Percentiles rank a stretch among this genome's conserved stretches.
These are phyloP conservation scores for Cricetomys ansorgei DNA, from an alignment of 2,113 vertebrate genomes.

Conservation along the genomic window DNA sequence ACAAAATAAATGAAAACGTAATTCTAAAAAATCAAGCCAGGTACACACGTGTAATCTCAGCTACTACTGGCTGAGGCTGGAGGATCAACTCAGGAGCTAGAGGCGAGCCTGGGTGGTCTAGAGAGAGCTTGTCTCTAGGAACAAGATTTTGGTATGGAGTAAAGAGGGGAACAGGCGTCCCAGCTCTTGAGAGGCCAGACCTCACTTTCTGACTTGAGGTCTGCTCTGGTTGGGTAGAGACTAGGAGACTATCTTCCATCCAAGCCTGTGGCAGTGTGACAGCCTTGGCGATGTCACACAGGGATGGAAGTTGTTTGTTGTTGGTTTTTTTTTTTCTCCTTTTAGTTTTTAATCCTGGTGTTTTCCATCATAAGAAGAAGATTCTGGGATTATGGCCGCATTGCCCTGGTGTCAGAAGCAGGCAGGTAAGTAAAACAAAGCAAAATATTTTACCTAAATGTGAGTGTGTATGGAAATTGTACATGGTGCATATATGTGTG, in stretches of 20 bases:
- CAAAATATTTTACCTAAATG: neutral
- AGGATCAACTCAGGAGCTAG: neutral
- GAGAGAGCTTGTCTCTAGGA: neutral
- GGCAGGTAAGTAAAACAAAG: slow-evolving; percentile 86
- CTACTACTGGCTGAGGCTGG: neutral
- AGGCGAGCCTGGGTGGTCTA: neutral
- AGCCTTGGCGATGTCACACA: neutral
- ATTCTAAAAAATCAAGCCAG: neutral
- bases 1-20: neutral
- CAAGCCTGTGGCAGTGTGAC: neutral
- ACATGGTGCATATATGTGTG: neutral
- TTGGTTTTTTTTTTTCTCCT: slow-evolving; percentile 73
- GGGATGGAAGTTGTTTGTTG: neutral
- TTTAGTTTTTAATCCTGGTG: slow-evolving; percentile 90
- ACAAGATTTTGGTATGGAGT: neutral
- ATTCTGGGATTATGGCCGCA: slow-evolving; percentile 96
- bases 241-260: neutral
- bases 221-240: neutral
- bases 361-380: slow-evolving; percentile 94
- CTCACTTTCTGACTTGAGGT: neutral
- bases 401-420: slow-evolving; percentile 93
- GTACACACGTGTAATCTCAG: neutral
- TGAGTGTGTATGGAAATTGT: neutral
- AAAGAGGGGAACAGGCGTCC: neutral
- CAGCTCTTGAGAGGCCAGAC: neutral